phyloP scores from a whole-genome alignment of 2,113 vertebrate species.

The Tachycineta bicolor region DNA sequence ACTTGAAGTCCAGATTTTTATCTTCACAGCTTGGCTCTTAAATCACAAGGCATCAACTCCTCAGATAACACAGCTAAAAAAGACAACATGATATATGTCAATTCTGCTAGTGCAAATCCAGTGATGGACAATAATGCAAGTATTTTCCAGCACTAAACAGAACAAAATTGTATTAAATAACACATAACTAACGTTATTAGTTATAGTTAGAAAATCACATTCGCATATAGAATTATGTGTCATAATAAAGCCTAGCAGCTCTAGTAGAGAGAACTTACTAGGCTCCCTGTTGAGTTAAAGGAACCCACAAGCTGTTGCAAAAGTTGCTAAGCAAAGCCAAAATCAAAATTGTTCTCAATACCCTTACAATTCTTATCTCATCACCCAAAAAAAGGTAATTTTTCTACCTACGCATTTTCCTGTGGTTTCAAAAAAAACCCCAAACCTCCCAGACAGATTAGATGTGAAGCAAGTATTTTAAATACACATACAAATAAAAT shows the following conservation, averaged over 20 bases:
- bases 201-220: background rate
- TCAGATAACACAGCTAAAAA: background rate
- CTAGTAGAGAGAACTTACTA: background rate
- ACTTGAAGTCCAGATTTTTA: background rate
- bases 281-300: background rate
- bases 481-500: background rate
- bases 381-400: background rate
- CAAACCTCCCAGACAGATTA: background rate
- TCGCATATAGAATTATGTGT: background rate
- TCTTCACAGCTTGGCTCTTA: background rate
- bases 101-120: background rate
- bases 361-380: background rate
- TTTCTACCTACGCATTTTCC: background rate
- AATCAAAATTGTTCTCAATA: background rate
- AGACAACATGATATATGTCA: background rate
- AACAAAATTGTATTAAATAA: background rate
- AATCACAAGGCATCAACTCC: background rate
- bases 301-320: background rate
- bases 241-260: background rate
- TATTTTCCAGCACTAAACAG: background rate
- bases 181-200: background rate
- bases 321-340: background rate
- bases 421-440: background rate
- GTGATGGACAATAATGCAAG: background rate
- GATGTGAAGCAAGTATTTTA: background rate